A percentile compares a stretch with the other conserved stretches of the same genome.
Conservation (phyloP, 2,797 vertebrate species). For the Sebastiscus albofasciatus region DNA sequence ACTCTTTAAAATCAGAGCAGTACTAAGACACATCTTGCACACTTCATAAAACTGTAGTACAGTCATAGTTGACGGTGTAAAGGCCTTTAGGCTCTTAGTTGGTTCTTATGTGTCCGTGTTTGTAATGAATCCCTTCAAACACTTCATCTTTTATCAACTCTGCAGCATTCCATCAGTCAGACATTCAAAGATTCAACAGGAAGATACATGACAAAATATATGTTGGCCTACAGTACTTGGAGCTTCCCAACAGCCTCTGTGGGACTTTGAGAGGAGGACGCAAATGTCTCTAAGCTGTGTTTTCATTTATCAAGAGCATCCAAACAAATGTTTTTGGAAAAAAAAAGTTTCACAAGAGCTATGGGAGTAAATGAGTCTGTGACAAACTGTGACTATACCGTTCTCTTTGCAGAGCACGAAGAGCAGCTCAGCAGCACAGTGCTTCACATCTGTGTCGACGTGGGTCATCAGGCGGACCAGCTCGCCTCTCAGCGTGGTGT, state of each 20-base stretch:
- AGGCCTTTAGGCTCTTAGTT: too few relatives aligned
- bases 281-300: background rate
- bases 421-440: constrained; percentile 83
- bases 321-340: background rate
- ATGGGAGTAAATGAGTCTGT: background rate
- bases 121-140: too few relatives aligned
- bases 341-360: background rate
- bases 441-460: constrained; percentile 82
- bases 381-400: constrained; percentile 8
- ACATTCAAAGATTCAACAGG: accelerated
- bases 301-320: background rate
- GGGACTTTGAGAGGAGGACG: too few relatives aligned
- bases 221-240: too few relatives aligned
- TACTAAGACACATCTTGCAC: too few relatives aligned
- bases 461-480: constrained; percentile 84
- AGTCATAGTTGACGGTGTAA: accelerated
- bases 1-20: too few relatives aligned
- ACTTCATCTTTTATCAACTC: too few relatives aligned
- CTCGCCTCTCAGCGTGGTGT: constrained; percentile 71
- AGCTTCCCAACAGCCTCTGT: too few relatives aligned
- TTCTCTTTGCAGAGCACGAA: constrained; percentile 85
- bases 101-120: too few relatives aligned
- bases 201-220: too few relatives aligned
- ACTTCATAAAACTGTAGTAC: too few relatives aligned
- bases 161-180: too few relatives aligned